These are phyloP conservation scores for Acrobeloides nanus DNA, from an alignment of 2,888 invertebrate genomes.

Conservation along the genomic window DNA sequence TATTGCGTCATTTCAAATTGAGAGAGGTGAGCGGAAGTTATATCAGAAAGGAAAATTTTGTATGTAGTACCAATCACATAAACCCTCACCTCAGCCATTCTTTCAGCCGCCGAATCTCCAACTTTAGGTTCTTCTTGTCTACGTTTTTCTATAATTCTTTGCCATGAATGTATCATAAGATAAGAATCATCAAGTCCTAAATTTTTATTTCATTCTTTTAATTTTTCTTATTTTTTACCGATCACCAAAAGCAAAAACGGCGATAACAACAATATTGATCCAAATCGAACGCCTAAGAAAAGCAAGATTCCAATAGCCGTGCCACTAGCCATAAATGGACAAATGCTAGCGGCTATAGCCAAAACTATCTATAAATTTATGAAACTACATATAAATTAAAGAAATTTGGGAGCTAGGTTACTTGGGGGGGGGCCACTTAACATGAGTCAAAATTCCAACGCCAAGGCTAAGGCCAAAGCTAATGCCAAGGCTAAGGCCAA, in stretches of 20 bases:
- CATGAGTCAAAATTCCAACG: too few species aligned
- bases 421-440: too few species aligned
- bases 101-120: slow-evolving; percentile 29
- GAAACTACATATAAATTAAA: too few species aligned
- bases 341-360: slow-evolving; percentile 43
- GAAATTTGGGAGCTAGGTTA: too few species aligned
- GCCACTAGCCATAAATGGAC: slow-evolving; percentile 50
- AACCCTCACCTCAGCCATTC: slow-evolving; percentile 30
- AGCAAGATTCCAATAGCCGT: slow-evolving; percentile 44
- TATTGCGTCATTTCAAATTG: neutral
- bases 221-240: slow-evolving; percentile 23
- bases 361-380: slow-evolving; percentile 30
- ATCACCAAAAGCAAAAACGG: slow-evolving; percentile 48
- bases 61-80: neutral
- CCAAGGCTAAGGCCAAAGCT: too few species aligned
- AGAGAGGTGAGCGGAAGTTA: neutral
- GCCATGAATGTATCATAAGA: slow-evolving; percentile 50
- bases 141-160: slow-evolving; percentile 33
- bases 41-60: neutral
- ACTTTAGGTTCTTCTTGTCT: slow-evolving; percentile 20
- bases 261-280: slow-evolving; percentile 36
- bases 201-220: too few species aligned
- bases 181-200: slow-evolving; percentile 46
- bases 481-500: too few species aligned
- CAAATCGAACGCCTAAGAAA: slow-evolving; percentile 41